Percentiles rank a stretch among this genome's conserved stretches.
Conservation (phyloP, 2,797 vertebrate genomes). For the Bradypus variegatus region DNA sequence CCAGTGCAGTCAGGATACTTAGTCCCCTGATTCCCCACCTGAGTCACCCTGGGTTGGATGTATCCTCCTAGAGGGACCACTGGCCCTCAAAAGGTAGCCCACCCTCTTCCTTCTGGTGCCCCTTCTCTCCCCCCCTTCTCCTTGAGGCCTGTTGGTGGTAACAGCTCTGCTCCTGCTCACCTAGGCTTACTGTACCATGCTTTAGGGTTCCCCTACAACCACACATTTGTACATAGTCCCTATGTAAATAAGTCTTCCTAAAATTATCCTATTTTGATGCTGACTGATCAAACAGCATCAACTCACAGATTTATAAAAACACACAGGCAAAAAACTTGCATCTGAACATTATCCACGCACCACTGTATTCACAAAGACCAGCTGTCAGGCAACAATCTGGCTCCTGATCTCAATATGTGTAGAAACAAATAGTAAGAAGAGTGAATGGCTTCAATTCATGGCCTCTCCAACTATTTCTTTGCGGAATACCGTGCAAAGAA, state of each 20-base stretch:
- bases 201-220: not conserved
- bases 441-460: not conserved
- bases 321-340: not conserved
- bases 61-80: not conserved
- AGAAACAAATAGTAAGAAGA: conserved; percentile 8
- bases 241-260: not conserved
- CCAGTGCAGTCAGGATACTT: not conserved
- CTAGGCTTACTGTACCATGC: not conserved
- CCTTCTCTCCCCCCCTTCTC: not conserved
- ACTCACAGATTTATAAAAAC: conserved; percentile 19
- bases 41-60: not conserved
- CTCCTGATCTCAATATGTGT: not conserved
- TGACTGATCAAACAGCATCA: not conserved
- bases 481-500: conserved; percentile 5
- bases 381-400: conserved; percentile 14
- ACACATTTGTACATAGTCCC: not conserved
- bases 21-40: not conserved
- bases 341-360: not conserved
- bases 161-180: not conserved
- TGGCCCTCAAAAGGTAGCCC: not conserved
- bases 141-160: not conserved
- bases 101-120: not conserved
- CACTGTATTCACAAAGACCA: conserved; percentile 20
- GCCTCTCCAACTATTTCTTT: conserved; percentile 1
- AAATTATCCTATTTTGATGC: not conserved